Evolutionary conservation across 2,888 invertebrate genomes (phyloP), one percentile per base, ranked within the genome.

Genomic region (Phortica okadai): DNA sequence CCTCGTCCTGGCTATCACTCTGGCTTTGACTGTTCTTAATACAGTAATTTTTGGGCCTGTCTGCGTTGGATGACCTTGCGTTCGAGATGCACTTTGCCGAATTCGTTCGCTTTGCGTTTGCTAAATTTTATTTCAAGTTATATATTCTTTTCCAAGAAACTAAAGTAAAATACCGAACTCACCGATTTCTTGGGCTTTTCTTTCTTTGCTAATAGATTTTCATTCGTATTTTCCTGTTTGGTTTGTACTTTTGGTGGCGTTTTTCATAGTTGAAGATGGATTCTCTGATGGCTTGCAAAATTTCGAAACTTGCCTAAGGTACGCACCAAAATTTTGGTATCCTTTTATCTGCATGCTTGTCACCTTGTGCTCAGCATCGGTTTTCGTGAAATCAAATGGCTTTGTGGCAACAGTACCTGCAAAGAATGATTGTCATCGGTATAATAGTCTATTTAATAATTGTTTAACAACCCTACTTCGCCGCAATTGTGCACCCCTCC

Each of bases 1-100:
- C 77, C 0, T 67, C 76, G 0, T 75, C 78, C 2, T 76, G 8
- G 33, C 74, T 50, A 7, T 79, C 73, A 66, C 83, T 83, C 74
- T 89, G 88, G 76, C 90, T 90, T 74, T 91, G 85, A 25, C 88
- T 84, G 16, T 82, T 86, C 75, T 86, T 85, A 67, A 67, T 88
- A 91, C 59, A 82, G 79, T n/a, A 89, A 45, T 7, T 82, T 77
- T 7, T 82, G 79, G 0, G 81, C 45, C n/a, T 77, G 74, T 0
- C 78, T 77, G 6, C 85, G 87, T 70, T 82, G 78, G 33, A 75
- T 77, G 1, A 85, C 76, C 56, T 84, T 81, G 5, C 79, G 80
- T 45, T 85, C 82, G 79, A 90, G 77, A 33, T 82, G 85, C 2
- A 79, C 66, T 25, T 79, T 74, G 41, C 82, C 82, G 6, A 72